phyloP scores from a whole-genome alignment of 2,113 vertebrate genomes.

The Gulo gulo region DNA sequence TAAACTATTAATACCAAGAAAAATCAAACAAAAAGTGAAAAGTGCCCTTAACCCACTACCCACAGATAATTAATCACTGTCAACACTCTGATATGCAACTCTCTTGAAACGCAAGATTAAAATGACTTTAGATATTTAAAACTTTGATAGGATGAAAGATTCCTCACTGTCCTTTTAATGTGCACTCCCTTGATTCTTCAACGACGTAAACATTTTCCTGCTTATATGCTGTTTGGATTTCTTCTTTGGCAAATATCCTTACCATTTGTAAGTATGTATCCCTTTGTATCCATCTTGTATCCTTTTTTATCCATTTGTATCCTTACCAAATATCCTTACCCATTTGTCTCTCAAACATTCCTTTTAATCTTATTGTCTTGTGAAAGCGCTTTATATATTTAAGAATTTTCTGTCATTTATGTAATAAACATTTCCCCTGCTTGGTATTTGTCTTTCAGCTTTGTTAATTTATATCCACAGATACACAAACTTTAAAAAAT shows the following conservation, averaged over 20 bases:
- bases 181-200: background rate
- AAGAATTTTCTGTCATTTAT: background rate
- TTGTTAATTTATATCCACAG: background rate
- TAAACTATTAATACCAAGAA: constrained; percentile 1
- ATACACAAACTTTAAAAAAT: background rate
- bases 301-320: too few relatives aligned
- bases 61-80: background rate
- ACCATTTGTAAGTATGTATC: too few relatives aligned
- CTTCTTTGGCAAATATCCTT: background rate
- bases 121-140: background rate
- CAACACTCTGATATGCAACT: background rate
- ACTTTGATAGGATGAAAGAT: background rate
- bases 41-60: background rate
- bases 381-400: background rate
- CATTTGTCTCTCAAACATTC: background rate
- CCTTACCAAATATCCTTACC: too few relatives aligned
- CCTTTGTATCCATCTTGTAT: too few relatives aligned
- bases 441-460: background rate
- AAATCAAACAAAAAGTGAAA: background rate
- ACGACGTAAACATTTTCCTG: background rate
- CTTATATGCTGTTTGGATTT: background rate
- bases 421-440: background rate
- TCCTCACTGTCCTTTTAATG: background rate
- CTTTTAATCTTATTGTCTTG: background rate
- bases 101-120: background rate